Conservation (phyloP, 2,113 vertebrate genomes). For the Oriolus oriolus region DNA sequence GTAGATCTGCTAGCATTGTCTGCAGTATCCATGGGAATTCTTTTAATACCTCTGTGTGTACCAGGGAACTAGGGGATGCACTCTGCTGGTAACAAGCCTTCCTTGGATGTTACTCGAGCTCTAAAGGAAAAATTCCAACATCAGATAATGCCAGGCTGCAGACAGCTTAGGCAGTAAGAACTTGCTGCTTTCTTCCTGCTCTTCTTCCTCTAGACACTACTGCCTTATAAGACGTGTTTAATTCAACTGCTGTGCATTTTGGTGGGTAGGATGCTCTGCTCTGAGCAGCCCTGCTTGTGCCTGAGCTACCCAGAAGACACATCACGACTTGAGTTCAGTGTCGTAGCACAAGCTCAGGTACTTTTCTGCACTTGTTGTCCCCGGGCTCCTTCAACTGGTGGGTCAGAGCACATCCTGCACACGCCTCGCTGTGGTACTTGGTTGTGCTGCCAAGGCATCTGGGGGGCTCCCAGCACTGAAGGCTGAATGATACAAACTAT, state of each 20-base stretch:
- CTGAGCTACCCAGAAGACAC: not conserved
- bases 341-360: not conserved
- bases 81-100: not conserved
- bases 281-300: not conserved
- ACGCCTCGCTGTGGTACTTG: not conserved
- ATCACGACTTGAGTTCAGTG: not conserved
- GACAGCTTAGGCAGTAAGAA: not conserved
- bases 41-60: too few relatives aligned
- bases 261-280: not conserved
- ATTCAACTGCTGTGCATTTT: not conserved
- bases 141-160: not conserved
- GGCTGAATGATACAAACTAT: not conserved
- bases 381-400: accelerated
- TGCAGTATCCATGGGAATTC: not conserved
- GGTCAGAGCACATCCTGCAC: accelerated
- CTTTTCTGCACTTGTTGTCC: not conserved
- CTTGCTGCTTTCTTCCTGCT: not conserved
- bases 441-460: not conserved
- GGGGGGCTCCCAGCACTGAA: not conserved
- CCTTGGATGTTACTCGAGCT: not conserved
- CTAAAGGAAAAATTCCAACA: not conserved
- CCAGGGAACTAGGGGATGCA: not conserved
- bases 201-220: not conserved
- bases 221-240: not conserved
- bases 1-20: not conserved